A percentile compares a stretch with the other conserved stretches of the same genome.
Evolutionary conservation across 2,888 invertebrate genomes (phyloP).

Genomic region (Hermaeophaga mercurialis): DNA sequence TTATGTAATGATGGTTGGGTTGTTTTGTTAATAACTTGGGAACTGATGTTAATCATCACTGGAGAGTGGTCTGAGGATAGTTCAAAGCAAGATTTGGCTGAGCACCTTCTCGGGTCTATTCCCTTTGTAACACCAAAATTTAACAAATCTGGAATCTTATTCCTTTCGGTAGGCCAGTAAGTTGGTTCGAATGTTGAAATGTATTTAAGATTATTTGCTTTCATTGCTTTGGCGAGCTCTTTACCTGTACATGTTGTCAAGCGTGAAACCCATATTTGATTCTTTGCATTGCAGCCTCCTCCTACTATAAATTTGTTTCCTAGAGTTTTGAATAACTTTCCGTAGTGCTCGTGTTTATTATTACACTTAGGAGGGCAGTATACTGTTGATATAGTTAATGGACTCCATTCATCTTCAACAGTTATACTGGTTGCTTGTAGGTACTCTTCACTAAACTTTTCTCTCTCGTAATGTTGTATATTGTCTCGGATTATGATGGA

Average conservation of each 20-base stretch:
- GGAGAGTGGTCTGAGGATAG: neutral
- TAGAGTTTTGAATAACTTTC: too few species aligned
- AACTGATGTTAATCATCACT: neutral
- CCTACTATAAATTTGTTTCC: neutral
- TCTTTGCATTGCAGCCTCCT: neutral
- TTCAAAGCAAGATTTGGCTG: neutral
- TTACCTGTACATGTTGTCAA: neutral
- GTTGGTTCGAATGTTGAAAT: neutral
- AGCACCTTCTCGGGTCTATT: neutral
- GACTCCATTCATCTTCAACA: neutral
- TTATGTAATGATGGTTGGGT: neutral
- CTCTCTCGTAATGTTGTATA: neutral
- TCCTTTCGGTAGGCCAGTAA: neutral
- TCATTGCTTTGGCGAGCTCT: neutral
- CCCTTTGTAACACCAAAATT: neutral
- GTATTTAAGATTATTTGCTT: neutral
- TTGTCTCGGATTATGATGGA: neutral
- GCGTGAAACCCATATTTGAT: neutral
- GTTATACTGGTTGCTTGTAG: neutral
- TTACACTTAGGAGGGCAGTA: neutral
- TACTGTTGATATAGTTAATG: neutral
- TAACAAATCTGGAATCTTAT: neutral
- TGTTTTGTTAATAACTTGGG: neutral
- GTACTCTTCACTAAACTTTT: neutral
- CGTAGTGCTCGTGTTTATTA: too few species aligned